Conservation (phyloP, 2,888 invertebrate genomes). For the Eupithecia tripunctaria region DNA sequence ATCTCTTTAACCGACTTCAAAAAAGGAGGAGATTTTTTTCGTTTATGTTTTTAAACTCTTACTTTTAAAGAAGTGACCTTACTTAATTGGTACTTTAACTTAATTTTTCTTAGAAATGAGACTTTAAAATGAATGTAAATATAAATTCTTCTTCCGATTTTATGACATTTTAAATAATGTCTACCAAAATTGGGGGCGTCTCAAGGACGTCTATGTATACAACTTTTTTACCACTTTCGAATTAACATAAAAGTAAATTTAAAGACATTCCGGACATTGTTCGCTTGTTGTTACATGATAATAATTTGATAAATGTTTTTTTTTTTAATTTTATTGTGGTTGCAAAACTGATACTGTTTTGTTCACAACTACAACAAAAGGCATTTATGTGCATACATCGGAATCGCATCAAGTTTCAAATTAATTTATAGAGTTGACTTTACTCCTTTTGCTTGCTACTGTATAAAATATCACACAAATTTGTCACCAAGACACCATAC, state of each 20-base stretch:
- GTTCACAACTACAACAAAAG: background rate
- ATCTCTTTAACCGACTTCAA: background rate
- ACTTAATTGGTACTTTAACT: background rate
- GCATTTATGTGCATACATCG: constrained; percentile 11
- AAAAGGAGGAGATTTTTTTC: too few relatives aligned
- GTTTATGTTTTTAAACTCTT: too few relatives aligned
- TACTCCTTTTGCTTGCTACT: constrained; percentile 29
- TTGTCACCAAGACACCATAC: constrained; percentile 16
- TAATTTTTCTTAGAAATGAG: background rate
- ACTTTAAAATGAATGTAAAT: background rate
- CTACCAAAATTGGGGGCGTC: constrained; percentile 10
- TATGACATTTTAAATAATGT: constrained; percentile 24
- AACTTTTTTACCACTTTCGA: constrained; percentile 14
- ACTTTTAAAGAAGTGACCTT: background rate
- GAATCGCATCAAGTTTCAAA: constrained; percentile 19
- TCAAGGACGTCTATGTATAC: constrained; percentile 21
- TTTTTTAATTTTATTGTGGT: background rate
- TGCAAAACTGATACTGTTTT: background rate
- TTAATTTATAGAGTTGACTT: constrained; percentile 17
- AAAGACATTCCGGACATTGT: background rate
- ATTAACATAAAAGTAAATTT: background rate
- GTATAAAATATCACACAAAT: constrained; percentile 25
- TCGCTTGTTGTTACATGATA: too few relatives aligned
- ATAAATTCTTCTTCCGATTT: constrained; percentile 29
- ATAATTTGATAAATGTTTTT: too few relatives aligned